A percentile compares a stretch with the other conserved stretches of the same genome.
These are phyloP conservation scores for Ruditapes philippinarum DNA, from an alignment of 1,140 invertebrate species.

Conservation along the genomic window DNA sequence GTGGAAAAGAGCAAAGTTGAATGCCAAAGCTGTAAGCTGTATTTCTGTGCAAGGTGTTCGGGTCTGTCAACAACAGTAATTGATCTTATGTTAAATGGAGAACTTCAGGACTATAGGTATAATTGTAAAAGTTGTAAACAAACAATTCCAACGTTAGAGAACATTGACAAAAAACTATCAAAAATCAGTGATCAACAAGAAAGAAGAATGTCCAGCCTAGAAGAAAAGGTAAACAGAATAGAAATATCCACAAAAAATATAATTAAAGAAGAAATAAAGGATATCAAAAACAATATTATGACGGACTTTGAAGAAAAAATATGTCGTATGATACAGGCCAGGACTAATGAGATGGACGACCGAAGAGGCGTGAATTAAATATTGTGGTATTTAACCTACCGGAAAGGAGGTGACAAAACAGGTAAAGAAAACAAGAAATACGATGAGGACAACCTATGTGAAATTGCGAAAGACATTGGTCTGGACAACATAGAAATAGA, in stretches of 20 bases:
- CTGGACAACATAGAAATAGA: neutral
- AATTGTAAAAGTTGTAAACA: neutral
- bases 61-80: no score
- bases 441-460: neutral
- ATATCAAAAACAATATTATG: neutral
- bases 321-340: neutral
- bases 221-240: neutral
- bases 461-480: neutral
- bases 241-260: neutral
- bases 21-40: no score
- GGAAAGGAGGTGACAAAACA: neutral
- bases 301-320: neutral
- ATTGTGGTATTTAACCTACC: neutral
- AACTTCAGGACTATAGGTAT: neutral
- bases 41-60: no score
- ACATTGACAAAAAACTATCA: neutral
- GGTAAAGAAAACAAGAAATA: neutral
- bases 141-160: neutral
- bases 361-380: neutral
- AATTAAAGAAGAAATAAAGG: neutral
- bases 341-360: neutral
- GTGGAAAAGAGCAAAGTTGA: no score
- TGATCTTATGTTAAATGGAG: no score
- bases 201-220: neutral
- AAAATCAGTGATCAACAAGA: neutral